Base-by-base conservation (phyloP, 2,888 invertebrate genomes). In the Melikaiella ostensackeni region DNA sequence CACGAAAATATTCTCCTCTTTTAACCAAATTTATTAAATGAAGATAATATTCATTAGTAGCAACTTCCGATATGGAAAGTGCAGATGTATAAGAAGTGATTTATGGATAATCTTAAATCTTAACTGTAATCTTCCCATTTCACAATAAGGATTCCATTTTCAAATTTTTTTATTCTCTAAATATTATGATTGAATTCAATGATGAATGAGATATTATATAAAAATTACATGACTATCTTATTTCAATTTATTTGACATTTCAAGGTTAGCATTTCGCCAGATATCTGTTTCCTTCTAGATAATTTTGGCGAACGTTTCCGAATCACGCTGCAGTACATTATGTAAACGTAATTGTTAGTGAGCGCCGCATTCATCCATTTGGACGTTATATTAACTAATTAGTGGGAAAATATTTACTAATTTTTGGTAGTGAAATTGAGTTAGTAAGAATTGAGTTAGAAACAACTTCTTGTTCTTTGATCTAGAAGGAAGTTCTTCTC, bases 291-390 rank as follows among this genome's bases (percentile, higher is more conserved):
- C 27, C 59, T 59, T 59, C 24, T 59, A 59, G 27, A 59, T 59
- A 59, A 59, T 27, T 59, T 59, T 59, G 59, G 59, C 59, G 21
- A 27, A 27, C 6, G 59, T 59, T 59, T 59, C 59, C 6, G 13
- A 59, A 27, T 27, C 59, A 59, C 9, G 27, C 27, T 13, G 13
- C 5, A 27, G 24, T 6, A 27, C 59, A 59, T 59, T 59, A 59
- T 59, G 27, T 59, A 59, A 59, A 59, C 59, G 24, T 27, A 59
- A 27, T 59, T 59, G 27, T 59, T 27, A 59, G 27, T 59, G 27
- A 59, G 6, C 9, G 27, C 21, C 21, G 9, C 55, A 55, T 59
- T 2, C 27, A 59, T 16, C 27, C 16, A 11, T 6, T 59, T 59
- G 13, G 21, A 59, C 16, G 13, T 27, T 27, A 13, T 59, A 5